A percentile compares a stretch with the other conserved stretches of the same genome.
Evolutionary conservation across 2,888 invertebrate species (phyloP).

Genomic region (Epicampocera succincta): DNA sequence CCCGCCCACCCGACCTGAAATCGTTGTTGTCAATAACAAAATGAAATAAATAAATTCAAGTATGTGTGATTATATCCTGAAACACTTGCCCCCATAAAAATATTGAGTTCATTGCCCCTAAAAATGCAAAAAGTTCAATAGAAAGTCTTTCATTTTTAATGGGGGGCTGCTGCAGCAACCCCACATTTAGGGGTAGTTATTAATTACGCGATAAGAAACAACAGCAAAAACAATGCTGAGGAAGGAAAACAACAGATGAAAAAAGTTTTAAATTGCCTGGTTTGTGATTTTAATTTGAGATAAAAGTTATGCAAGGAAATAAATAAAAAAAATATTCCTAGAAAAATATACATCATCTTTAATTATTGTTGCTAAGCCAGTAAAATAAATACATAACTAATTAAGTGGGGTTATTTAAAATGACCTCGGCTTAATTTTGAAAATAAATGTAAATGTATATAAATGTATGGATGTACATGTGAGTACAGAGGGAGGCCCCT

Average conservation of each 20-base stretch:
- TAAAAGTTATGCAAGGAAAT: slow-evolving; percentile 26
- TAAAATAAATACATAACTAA: neutral
- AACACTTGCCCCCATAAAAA: slow-evolving; percentile 11
- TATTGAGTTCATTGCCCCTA: slow-evolving; percentile 62
- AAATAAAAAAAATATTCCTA: slow-evolving; percentile 15
- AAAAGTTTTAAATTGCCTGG: slow-evolving; percentile 29
- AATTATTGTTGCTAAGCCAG: slow-evolving; percentile 2
- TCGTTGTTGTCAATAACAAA: neutral
- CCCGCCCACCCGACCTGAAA: too few relatives aligned
- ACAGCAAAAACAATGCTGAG: slow-evolving; percentile 27
- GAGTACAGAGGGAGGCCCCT: too few relatives aligned
- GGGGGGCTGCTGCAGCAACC: slow-evolving; percentile 28
- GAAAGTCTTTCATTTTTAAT: slow-evolving; percentile 18
- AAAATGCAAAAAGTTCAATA: slow-evolving; percentile 67
- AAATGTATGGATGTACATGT: too few relatives aligned
- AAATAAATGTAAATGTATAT: too few relatives aligned
- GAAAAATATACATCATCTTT: neutral
- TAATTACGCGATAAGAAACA: slow-evolving; percentile 59
- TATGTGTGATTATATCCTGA: neutral
- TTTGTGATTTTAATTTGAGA: slow-evolving; percentile 35
- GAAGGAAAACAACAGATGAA: slow-evolving; percentile 3
- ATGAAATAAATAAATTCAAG: slow-evolving; percentile 1
- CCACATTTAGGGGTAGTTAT: slow-evolving; percentile 47
- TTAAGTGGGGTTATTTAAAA: neutral
- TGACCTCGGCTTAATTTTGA: too few relatives aligned